phyloP scores from a whole-genome alignment of 2,113 vertebrate species.

The Gadus macrocephalus region DNA sequence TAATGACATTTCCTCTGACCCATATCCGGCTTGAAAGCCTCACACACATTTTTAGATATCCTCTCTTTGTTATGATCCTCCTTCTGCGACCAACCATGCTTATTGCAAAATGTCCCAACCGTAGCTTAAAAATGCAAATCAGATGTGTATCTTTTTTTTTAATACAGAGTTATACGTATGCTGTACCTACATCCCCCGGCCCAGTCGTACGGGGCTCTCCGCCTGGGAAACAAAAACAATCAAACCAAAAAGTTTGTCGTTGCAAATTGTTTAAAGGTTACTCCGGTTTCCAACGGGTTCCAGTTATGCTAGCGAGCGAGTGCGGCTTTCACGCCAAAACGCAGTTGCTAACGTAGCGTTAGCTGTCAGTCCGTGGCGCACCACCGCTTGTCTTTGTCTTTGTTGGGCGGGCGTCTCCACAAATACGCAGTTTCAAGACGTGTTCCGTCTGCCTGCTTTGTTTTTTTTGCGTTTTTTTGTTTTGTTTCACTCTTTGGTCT shows the following conservation, averaged over 20 bases:
- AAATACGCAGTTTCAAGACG: constrained; percentile 16
- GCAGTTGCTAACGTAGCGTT: constrained; percentile 18
- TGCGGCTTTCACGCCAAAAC: constrained; percentile 34
- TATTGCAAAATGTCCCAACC: constrained; percentile 81
- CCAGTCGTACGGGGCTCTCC: constrained; percentile 82
- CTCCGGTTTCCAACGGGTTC: constrained; percentile 55
- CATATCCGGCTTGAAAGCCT: constrained; percentile 67
- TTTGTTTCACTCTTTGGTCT: constrained; percentile 90
- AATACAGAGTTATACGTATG: constrained; percentile 71
- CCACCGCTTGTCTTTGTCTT: constrained; percentile 1
- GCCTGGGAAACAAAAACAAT: constrained; percentile 70
- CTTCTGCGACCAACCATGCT: constrained; percentile 80
- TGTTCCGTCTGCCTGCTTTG: constrained; percentile 40
- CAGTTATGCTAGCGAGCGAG: constrained; percentile 28
- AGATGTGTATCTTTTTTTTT: constrained; percentile 40
- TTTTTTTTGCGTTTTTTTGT: constrained; percentile 40
- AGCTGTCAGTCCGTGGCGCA: constrained; percentile 44
- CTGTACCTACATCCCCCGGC: constrained; percentile 68
- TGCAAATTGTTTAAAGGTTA: constrained; percentile 78
- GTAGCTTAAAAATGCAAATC: constrained; percentile 85
- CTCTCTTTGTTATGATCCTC: constrained; percentile 75
- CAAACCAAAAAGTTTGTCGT: constrained; percentile 47
- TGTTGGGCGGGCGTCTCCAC: constrained; percentile 12
- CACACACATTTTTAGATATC: constrained; percentile 56
- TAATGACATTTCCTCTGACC: constrained; percentile 86